Base-by-base conservation (phyloP, 1,140 invertebrate genomes). In the Glomeris maerens region DNA sequence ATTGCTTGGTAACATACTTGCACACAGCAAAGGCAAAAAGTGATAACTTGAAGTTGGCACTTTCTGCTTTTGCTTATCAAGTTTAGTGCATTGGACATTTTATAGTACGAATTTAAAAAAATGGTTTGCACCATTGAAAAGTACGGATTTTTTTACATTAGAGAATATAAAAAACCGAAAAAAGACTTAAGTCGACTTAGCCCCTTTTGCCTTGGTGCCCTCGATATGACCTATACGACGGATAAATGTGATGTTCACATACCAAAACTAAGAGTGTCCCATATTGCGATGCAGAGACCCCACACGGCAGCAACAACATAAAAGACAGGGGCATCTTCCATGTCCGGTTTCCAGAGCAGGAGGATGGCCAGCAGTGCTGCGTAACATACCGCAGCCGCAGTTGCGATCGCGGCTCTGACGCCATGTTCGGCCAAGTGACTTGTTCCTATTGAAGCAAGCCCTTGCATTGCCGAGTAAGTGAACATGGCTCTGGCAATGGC, bases 201-300 rank as follows among this genome's bases (percentile, higher is more conserved):
- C n/a, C n/a, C n/a, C n/a, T n/a, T n/a, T n/a, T n/a, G n/a, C n/a
- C n/a, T n/a, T n/a, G n/a, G n/a, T n/a, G n/a, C n/a, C n/a, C n/a
- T n/a, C n/a, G n/a, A n/a, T n/a, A n/a, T n/a, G n/a, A n/a, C n/a
- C n/a, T n/a, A n/a, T n/a, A n/a, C n/a, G n/a, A n/a, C n/a, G n/a
- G n/a, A 1, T n/a, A 45, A 38, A 22, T 14, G 20, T 3, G 7
- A 14, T 14, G 14, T 2, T 7, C 47, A 61, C 68, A 62, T 61
- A 71, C 69, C 68, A 49, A 68, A 65, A 2, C 63, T 67, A 50
- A 70, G 62, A 0, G 68, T 70, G 52, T 70, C 66, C 68, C 67
- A 70, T 13, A 71, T 67, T 25, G 68, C 66, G 49, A 69, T 65
- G 55, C 67, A 69, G 1, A 71, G 55, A 2, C 67, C 68, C 50